phyloP scores from a whole-genome alignment of 1,140 invertebrate genomes.

The Drosophila funebris region DNA sequence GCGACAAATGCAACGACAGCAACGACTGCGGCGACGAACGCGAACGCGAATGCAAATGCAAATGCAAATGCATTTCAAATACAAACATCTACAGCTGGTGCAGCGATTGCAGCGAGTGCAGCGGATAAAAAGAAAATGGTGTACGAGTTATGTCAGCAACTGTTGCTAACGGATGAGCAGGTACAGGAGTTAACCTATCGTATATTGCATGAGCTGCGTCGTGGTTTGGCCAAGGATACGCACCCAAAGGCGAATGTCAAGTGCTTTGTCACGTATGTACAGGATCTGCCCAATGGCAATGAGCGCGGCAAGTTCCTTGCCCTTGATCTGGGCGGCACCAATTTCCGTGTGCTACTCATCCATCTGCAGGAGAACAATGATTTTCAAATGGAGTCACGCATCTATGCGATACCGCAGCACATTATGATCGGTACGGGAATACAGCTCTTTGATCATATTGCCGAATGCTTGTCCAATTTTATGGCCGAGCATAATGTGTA shows the following conservation, averaged over 20 bases:
- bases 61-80: conserved; percentile 52
- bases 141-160: conserved; percentile 93
- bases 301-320: conserved; percentile 98
- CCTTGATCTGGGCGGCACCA: conserved; percentile 98
- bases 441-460: conserved; percentile 99
- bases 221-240: conserved; percentile 92
- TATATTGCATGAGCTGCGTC: conserved; percentile 91
- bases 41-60: conserved; percentile 14
- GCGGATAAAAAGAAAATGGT: conserved; percentile 86
- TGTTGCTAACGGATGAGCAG: conserved; percentile 92
- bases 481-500: conserved; percentile 93
- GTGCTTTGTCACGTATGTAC: conserved; percentile 97
- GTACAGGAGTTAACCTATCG: conserved; percentile 90
- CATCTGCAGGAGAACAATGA: conserved; percentile 91
- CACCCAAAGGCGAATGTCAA: conserved; percentile 93
- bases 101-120: conserved; percentile 66
- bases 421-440: conserved; percentile 96
- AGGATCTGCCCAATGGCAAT: conserved; percentile 97
- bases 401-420: conserved; percentile 97
- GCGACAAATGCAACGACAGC: conserved; percentile 44
- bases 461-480: conserved; percentile 97
- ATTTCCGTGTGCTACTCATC: conserved; percentile 98
- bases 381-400: conserved; percentile 98
- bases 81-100: conserved; percentile 46
- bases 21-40: conserved; percentile 24